These are phyloP conservation scores for Eptesicus fuscus DNA, from an alignment of 2,113 vertebrate genomes.

Conservation along the genomic window DNA sequence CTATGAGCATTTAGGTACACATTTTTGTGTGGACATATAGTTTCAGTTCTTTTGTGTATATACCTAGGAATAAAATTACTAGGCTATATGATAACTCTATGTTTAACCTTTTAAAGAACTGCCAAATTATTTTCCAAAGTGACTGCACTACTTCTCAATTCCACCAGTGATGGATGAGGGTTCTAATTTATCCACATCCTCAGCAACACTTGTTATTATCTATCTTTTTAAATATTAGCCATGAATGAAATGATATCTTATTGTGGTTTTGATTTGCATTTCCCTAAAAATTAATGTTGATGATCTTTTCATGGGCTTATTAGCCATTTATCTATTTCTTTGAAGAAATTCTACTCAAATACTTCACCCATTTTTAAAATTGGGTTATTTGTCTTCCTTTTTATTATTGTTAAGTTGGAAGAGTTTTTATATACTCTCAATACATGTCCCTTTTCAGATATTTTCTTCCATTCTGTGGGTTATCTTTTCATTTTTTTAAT, in stretches of 20 bases:
- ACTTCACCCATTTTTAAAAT: not conserved
- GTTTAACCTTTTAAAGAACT: not conserved
- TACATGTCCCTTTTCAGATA: not conserved
- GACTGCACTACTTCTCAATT: not conserved
- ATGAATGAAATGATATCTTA: not conserved
- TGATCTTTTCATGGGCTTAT: not conserved
- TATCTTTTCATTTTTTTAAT: not conserved
- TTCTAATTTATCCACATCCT: too few relatives aligned
- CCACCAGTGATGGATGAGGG: not conserved
- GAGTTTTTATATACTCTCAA: not conserved
- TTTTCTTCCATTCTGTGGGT: not conserved
- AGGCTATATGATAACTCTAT: not conserved
- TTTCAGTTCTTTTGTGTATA: not conserved
- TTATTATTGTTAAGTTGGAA: not conserved
- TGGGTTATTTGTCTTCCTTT: not conserved
- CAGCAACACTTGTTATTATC: too few relatives aligned
- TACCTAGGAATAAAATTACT: not conserved
- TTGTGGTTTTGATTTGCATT: not conserved
- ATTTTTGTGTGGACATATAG: too few relatives aligned
- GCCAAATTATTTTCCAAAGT: not conserved
- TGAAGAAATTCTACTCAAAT: not conserved
- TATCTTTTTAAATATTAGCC: not conserved
- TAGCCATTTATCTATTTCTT: not conserved
- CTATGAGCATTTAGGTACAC: too few relatives aligned
- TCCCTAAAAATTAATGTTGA: not conserved